A percentile compares a stretch with the other conserved stretches of the same genome.
These are phyloP conservation scores for Erebia aethiops DNA, from an alignment of 2,888 invertebrate genomes.

Conservation along the genomic window DNA sequence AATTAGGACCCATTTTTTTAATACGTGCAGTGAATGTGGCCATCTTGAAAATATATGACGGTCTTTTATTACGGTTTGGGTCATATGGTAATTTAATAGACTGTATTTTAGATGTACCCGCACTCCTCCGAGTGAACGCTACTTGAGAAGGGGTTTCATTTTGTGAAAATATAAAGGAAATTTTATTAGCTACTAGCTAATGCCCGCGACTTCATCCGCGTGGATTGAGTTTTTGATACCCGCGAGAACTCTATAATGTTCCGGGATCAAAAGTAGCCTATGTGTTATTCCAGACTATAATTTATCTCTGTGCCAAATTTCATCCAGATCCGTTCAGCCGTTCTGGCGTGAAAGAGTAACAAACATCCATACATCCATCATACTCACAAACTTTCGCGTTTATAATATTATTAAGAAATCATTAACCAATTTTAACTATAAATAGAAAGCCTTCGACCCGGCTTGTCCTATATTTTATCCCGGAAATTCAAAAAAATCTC, in stretches of 20 bases:
- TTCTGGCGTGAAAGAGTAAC: too few species aligned
- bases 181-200: neutral
- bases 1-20: slow-evolving; percentile 13
- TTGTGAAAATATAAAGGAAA: slow-evolving; percentile 11
- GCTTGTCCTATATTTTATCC: too few species aligned
- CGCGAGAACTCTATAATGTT: neutral
- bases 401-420: too few species aligned
- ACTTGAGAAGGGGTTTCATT: slow-evolving; percentile 15
- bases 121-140: neutral
- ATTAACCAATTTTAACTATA: too few species aligned
- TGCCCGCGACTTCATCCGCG: neutral
- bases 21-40: slow-evolving; percentile 19
- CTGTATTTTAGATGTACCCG: slow-evolving; percentile 25
- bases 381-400: too few species aligned
- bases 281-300: too few species aligned
- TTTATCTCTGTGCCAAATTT: too few species aligned
- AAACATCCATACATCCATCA: too few species aligned
- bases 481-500: too few species aligned
- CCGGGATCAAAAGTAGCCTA: neutral
- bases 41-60: slow-evolving; percentile 23
- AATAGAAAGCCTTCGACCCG: too few species aligned
- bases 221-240: too few species aligned
- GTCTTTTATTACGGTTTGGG: slow-evolving; percentile 29
- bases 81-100: slow-evolving; percentile 31
- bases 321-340: too few species aligned